Conservation (phyloP, 1,140 invertebrate genomes). For the Cyclina sinensis region DNA sequence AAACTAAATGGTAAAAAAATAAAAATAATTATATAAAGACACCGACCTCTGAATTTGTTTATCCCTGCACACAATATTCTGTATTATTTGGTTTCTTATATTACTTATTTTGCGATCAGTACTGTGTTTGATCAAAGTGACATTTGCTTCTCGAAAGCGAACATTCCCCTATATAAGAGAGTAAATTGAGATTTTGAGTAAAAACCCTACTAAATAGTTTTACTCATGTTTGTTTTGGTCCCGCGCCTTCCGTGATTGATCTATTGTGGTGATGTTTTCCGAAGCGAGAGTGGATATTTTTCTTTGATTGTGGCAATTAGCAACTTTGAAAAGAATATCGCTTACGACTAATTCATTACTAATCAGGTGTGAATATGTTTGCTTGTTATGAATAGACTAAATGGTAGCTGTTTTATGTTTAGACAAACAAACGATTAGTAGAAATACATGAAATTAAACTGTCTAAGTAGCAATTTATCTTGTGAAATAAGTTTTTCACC, state of each 20-base stretch:
- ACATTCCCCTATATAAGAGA: background rate
- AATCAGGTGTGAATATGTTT: slow-evolving; percentile 36
- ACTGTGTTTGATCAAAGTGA: background rate
- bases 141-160: background rate
- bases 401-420: background rate
- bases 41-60: too few relatives aligned
- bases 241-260: slow-evolving; percentile 1
- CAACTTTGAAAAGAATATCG: background rate
- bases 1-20: too few relatives aligned
- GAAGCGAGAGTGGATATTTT: slow-evolving; percentile 11
- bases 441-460: background rate
- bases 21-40: too few relatives aligned
- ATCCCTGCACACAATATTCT: too few relatives aligned
- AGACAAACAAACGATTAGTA: slow-evolving; percentile 12
- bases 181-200: slow-evolving; percentile 21
- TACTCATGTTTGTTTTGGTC: background rate
- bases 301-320: slow-evolving; percentile 24
- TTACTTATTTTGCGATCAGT: too few relatives aligned
- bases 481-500: too few relatives aligned
- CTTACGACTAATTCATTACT: background rate
- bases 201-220: background rate
- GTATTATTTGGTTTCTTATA: too few relatives aligned
- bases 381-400: background rate
- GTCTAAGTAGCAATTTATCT: too few relatives aligned
- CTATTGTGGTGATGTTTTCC: background rate